A percentile compares a stretch with the other conserved stretches of the same genome.
Conservation (phyloP, 2,113 vertebrate genomes). For the Quiscalus mexicanus region DNA sequence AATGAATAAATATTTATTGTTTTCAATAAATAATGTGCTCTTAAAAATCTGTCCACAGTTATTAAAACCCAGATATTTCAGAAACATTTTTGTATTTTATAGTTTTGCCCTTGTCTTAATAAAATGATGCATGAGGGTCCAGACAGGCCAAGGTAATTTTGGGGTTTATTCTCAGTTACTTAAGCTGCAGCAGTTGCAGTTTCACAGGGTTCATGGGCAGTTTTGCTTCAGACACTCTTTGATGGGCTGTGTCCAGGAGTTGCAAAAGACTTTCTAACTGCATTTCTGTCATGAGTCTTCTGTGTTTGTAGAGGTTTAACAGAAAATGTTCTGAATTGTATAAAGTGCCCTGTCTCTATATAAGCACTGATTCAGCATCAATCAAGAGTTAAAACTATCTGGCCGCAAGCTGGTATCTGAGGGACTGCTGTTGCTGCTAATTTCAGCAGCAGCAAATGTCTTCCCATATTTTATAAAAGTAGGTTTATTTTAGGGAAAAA, state of each 20-base stretch:
- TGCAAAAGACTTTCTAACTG: neutral
- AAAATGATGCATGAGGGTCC: neutral
- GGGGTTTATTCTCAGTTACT: neutral
- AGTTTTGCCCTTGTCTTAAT: neutral
- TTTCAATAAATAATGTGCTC: neutral
- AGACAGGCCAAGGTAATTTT: neutral
- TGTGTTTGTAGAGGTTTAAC: neutral
- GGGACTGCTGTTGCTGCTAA: neutral
- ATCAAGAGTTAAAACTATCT: neutral
- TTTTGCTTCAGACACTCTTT: neutral
- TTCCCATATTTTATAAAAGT: neutral
- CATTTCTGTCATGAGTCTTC: neutral
- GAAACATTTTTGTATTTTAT: neutral
- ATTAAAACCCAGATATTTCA: neutral
- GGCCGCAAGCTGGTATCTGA: neutral
- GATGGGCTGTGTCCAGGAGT: neutral
- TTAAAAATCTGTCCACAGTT: neutral
- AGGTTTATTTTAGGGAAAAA: neutral
- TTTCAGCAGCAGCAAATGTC: neutral
- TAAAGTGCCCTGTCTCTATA: neutral
- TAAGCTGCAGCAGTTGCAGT: neutral
- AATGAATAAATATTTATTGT: neutral
- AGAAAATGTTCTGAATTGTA: neutral
- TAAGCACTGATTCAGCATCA: rapidly evolving
- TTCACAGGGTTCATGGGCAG: neutral